phyloP scores from a whole-genome alignment of 2,113 vertebrate species.

The Gnathonemus echidnorhynchus region DNA sequence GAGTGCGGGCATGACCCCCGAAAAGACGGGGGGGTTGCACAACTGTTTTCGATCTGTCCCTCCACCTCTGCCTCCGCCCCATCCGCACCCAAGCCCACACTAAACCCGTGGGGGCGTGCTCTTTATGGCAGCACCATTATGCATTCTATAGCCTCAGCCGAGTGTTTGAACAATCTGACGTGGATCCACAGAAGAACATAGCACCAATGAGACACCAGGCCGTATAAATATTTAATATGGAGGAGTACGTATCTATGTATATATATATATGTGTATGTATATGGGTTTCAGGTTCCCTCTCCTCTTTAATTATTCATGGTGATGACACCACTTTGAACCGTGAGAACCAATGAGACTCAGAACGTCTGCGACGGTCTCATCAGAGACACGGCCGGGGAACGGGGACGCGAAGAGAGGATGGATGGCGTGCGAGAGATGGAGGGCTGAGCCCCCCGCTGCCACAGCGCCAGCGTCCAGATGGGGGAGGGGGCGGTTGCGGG shows the following conservation, averaged over 20 bases:
- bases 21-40: background rate
- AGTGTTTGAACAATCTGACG: background rate
- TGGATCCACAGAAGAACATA: background rate
- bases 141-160: background rate
- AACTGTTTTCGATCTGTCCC: background rate
- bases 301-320: slow-evolving; percentile 40
- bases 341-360: background rate
- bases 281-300: slow-evolving; percentile 37
- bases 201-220: background rate
- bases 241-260: slow-evolving; percentile 22
- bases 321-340: slow-evolving; percentile 2
- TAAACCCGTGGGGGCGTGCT: background rate
- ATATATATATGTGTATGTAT: slow-evolving; percentile 22
- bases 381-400: background rate
- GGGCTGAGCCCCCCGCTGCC: background rate
- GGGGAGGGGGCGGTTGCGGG: background rate
- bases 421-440: background rate
- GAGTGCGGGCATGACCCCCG: background rate
- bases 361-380: background rate
- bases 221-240: slow-evolving; percentile 22
- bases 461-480: background rate
- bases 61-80: background rate
- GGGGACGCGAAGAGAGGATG: background rate
- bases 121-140: background rate
- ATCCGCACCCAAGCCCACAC: background rate